Evolutionary conservation across 2,888 invertebrate species (phyloP), one percentile per base, ranked within the genome.

Genomic region (Andrena haemorrhoa): DNA sequence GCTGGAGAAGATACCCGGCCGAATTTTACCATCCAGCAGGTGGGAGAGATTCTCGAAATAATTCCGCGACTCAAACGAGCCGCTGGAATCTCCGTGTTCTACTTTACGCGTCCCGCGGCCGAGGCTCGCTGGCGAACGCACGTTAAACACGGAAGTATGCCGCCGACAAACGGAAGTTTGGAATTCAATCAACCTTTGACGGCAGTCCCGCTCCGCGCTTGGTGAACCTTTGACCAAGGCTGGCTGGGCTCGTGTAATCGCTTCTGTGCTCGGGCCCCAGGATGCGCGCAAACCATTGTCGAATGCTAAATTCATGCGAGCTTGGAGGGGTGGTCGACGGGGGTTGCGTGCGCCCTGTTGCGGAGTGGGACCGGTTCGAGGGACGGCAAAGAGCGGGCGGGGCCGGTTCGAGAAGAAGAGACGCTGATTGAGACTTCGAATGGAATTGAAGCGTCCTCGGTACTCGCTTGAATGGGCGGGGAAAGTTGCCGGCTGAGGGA

Each of bases 121-220:
- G 33, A 20, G 33, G 33, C 49, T 29, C 72, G 20, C 33, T 61
- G 58, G 66, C 47, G 51, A 56, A 66, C 56, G 58, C 49, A 51
- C 69, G 73, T 29, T 56, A 74, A 82, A 77, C 65, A 60, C 49
- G 64, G 82, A 82, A 82, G 83, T 76, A 79, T 78, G 78, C 85
- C 82, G 79, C 83, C 85, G 87, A 86, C 88, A 88, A 88, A 89
- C 88, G 88, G 86, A 89, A 91, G 86, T 91, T 89, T 79, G 87
- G 85, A 90, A 91, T 91, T 89, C 90, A 90, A 91, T 90, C 89
- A 90, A 86, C 87, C 89, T 90, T 90, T 90, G 89, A 88, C 79
- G 85, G 73, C 72, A 63, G 41, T 70, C 65, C 70, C 74, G 74
- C 20, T 78, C 75, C 63, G 71, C 85, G 86, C 89, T 87, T 88